Percentiles rank a stretch among this genome's conserved stretches.
Evolutionary conservation across 2,888 invertebrate genomes (phyloP).

Genomic region (Melanostoma scalare): DNA sequence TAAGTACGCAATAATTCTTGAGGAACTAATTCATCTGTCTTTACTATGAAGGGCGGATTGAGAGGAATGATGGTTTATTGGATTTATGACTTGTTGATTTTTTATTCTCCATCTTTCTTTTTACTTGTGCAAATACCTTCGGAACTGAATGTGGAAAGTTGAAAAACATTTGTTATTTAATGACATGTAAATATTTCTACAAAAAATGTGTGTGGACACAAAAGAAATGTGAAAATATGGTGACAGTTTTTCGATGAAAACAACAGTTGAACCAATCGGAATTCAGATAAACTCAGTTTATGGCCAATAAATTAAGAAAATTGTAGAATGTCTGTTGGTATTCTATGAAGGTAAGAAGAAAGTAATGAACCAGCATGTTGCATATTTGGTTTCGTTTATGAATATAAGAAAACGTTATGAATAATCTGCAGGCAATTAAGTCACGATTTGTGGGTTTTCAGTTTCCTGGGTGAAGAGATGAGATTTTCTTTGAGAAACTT

Average conservation of each 20-base stretch:
- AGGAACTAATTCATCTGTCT: constrained; percentile 22
- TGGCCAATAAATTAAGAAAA: too few species aligned
- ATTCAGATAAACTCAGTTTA: neutral
- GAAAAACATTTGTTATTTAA: neutral
- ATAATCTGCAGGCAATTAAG: too few species aligned
- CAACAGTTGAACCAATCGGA: neutral
- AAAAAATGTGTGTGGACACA: neutral
- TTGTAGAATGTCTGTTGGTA: too few species aligned
- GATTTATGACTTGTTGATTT: neutral
- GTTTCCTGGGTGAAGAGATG: too few species aligned
- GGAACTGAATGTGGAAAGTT: neutral
- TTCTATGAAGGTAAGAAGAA: too few species aligned
- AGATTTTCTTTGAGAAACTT: too few species aligned
- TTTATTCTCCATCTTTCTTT: too few species aligned
- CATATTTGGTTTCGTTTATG: too few species aligned
- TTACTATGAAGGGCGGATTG: neutral
- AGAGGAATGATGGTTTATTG: constrained; percentile 22
- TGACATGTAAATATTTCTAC: neutral
- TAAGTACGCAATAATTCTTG: constrained; percentile 54
- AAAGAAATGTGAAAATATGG: constrained; percentile 6
- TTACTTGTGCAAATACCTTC: neutral
- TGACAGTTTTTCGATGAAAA: neutral
- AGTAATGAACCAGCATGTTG: too few species aligned
- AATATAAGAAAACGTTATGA: too few species aligned
- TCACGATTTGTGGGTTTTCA: too few species aligned